Percentiles rank a stretch among this genome's conserved stretches.
Evolutionary conservation across 2,113 vertebrate species (phyloP).

Genomic region (Clarias magur): DNA sequence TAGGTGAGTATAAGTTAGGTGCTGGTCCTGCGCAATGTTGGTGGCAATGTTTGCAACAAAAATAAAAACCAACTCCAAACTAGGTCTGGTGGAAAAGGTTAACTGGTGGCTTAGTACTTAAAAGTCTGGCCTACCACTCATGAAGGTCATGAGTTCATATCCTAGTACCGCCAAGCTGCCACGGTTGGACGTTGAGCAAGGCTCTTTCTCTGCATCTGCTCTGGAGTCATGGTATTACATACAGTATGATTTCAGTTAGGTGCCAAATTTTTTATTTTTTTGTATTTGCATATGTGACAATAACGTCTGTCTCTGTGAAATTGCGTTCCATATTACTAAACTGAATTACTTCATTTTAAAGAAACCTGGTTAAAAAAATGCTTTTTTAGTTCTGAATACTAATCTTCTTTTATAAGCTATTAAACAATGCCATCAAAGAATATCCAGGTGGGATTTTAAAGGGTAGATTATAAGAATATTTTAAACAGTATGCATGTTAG

Average conservation of each 20-base stretch:
- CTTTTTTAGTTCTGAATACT: not conserved
- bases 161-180: not conserved
- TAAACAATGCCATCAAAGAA: not conserved
- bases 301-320: not conserved
- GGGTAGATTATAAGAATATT: not conserved
- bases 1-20: not conserved
- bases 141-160: conserved; percentile 1
- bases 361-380: not conserved
- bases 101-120: not conserved
- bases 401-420: not conserved
- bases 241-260: not conserved
- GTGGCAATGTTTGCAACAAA: too few species aligned
- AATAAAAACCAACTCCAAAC: not conserved
- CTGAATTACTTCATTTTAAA: not conserved
- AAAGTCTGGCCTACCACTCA: not conserved
- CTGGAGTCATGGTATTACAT: not conserved
- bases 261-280: not conserved
- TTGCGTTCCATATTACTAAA: not conserved
- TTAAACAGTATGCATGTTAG: not conserved
- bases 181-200: not conserved
- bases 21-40: too few species aligned
- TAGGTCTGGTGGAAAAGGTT: not conserved
- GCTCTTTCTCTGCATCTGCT: not conserved
- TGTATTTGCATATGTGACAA: not conserved
- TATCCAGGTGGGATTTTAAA: not conserved